Evolutionary conservation across 2,113 vertebrate genomes (phyloP).

Genomic region (Mormoops blainvillei): DNA sequence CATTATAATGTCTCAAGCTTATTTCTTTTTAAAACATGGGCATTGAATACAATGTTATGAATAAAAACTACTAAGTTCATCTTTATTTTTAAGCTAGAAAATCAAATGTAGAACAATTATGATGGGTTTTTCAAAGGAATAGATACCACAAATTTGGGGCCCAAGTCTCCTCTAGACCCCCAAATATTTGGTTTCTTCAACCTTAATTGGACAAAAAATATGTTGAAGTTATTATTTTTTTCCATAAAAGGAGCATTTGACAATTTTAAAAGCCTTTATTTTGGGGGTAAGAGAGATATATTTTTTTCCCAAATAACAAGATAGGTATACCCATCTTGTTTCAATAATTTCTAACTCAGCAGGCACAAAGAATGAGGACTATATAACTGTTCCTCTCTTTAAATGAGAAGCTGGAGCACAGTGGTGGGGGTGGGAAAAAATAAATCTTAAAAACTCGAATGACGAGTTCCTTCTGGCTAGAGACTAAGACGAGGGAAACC

Average conservation of each 20-base stretch:
- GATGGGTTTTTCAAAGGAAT: not conserved
- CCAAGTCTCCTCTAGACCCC: not conserved
- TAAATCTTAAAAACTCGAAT: slow-evolving; percentile 26
- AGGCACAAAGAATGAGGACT: slow-evolving; percentile 23
- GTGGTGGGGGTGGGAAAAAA: not conserved
- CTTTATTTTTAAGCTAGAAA: slow-evolving; percentile 49
- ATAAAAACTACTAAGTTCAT: slow-evolving; percentile 8
- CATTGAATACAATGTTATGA: slow-evolving; percentile 12
- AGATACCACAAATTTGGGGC: not conserved
- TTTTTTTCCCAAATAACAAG: not conserved
- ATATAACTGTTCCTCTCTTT: not conserved
- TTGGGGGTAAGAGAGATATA: not conserved
- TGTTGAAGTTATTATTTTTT: not conserved
- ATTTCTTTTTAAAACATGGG: slow-evolving; percentile 30
- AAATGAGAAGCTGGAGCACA: not conserved
- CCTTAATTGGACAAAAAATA: slow-evolving; percentile 1
- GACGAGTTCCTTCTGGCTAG: not conserved
- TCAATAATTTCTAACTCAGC: not conserved
- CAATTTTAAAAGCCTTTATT: not conserved
- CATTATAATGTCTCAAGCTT: not conserved
- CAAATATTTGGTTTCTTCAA: not conserved
- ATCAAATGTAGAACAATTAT: not conserved
- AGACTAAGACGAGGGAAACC: not conserved
- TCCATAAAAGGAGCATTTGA: not conserved
- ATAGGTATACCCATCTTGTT: not conserved